Evolutionary conservation across 2,888 invertebrate species (phyloP).

Genomic region (Margaritifera margaritifera): DNA sequence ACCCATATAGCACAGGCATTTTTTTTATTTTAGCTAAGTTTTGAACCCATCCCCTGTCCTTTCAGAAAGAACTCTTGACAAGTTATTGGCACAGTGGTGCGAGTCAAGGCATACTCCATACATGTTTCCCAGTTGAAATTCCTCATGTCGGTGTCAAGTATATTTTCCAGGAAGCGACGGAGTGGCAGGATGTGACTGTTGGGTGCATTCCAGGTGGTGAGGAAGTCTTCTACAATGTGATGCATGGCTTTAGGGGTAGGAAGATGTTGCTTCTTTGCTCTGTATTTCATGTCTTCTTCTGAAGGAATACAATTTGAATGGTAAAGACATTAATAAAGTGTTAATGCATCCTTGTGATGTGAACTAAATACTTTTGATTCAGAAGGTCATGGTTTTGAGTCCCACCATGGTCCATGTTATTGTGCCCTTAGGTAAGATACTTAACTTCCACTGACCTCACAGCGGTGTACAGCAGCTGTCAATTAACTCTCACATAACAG

Average conservation of each 20-base stretch:
- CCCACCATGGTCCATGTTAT: too few species aligned
- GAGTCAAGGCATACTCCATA: constrained; percentile 64
- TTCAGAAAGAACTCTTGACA: constrained; percentile 57
- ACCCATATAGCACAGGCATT: too few species aligned
- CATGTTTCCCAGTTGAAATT: constrained; percentile 67
- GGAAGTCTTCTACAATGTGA: constrained; percentile 74
- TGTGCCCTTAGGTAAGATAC: too few species aligned
- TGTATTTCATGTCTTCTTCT: constrained; percentile 55
- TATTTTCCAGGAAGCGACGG: constrained; percentile 62
- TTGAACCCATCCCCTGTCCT: constrained; percentile 41
- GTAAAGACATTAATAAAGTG: neutral
- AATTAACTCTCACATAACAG: too few species aligned
- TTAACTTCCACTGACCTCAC: too few species aligned
- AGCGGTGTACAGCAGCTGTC: too few species aligned
- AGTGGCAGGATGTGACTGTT: constrained; percentile 71
- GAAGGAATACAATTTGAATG: constrained; percentile 21
- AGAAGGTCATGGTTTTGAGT: too few species aligned
- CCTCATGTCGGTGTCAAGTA: constrained; percentile 63
- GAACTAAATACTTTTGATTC: too few species aligned
- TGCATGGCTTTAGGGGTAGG: constrained; percentile 71
- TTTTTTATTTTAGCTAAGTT: too few species aligned
- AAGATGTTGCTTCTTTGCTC: constrained; percentile 48
- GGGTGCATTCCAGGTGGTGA: constrained; percentile 72
- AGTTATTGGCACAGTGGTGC: constrained; percentile 46
- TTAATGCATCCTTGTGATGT: too few species aligned